Base-by-base conservation (phyloP, 2,113 vertebrate species). In the Ellobius talpinus region DNA sequence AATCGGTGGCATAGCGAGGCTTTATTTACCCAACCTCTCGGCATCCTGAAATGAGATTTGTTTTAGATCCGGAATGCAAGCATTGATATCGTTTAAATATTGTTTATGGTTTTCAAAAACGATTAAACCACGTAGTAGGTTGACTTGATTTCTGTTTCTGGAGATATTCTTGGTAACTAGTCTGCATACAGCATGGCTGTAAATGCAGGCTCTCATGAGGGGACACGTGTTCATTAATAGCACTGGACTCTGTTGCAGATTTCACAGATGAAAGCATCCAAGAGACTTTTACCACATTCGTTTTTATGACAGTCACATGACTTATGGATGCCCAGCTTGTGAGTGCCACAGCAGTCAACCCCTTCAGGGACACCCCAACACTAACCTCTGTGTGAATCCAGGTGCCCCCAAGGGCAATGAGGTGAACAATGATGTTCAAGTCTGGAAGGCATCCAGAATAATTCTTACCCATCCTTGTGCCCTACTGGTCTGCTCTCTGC, bases 401-500 rank as follows among this genome's bases (percentile, higher is more conserved):
- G 6, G 17, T 52, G 66, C 42, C 29, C 24, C 61, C 42, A 7
- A 58, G 76, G 36, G 29, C 52, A 8, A 21, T 13, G 12, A 55
- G 39, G 39, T 26, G 55, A 36, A 39, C 47, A n/a, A 16, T 50
- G 11, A 33, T 2, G 5, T 33, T 78, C 23, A 31, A 3, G 45
- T 50, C 42, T 50, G 55, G 55, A 23, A 73, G 68, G 66, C 58
- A 36, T 77, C 31, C 4, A 7, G 24, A 45, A 50, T 50, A 13
- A 10, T 82, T 68, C 68, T 61, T 65, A 45, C n/a, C 9, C 65
- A 11, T 0, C 47, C 50, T n/a, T 12, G 47, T 11, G 2, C 42
- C 63, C 45, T 14, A 0, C 0, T 0, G 4, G 8, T n/a, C 55
- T n/a, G 0, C 11, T 1, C 11, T 52, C 36, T 63, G 16, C 52